Percentiles rank a stretch among this genome's conserved stretches.
phyloP scores from a whole-genome alignment of 2,113 vertebrate genomes.

The Mastomys natalensis region DNA sequence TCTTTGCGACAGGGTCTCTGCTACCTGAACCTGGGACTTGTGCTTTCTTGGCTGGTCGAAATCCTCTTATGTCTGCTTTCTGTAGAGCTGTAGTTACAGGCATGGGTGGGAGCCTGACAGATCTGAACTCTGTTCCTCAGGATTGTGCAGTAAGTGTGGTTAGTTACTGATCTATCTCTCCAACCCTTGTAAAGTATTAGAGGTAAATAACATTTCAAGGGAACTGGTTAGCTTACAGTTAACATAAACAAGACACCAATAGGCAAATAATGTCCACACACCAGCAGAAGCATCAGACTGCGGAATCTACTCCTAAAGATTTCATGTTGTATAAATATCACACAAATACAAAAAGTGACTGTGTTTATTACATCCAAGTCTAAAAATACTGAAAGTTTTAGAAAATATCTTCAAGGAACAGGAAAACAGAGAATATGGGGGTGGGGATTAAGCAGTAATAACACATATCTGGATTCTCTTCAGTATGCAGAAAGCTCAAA shows the following conservation, averaged over 20 bases:
- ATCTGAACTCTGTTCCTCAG: neutral
- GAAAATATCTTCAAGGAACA: slow-evolving; percentile 43
- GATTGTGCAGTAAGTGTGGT: neutral
- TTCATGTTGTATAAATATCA: slow-evolving; percentile 41
- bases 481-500: neutral
- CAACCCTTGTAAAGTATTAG: neutral
- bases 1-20: neutral
- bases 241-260: neutral
- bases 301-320: neutral
- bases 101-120: neutral
- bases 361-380: slow-evolving; percentile 12
- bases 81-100: neutral
- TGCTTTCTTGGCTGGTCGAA: neutral
- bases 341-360: slow-evolving; percentile 25
- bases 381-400: slow-evolving; percentile 53
- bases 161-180: neutral
- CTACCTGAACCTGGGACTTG: neutral
- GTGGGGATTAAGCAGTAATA: slow-evolving; percentile 32
- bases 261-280: neutral
- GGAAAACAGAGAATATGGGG: neutral
- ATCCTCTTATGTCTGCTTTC: neutral
- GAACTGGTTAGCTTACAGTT: neutral
- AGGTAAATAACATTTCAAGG: slow-evolving; percentile 26
- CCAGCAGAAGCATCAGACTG: neutral
- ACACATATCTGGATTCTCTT: slow-evolving; percentile 16